phyloP scores from a whole-genome alignment of 2,888 invertebrate species.

The Odontocerum albicorne region DNA sequence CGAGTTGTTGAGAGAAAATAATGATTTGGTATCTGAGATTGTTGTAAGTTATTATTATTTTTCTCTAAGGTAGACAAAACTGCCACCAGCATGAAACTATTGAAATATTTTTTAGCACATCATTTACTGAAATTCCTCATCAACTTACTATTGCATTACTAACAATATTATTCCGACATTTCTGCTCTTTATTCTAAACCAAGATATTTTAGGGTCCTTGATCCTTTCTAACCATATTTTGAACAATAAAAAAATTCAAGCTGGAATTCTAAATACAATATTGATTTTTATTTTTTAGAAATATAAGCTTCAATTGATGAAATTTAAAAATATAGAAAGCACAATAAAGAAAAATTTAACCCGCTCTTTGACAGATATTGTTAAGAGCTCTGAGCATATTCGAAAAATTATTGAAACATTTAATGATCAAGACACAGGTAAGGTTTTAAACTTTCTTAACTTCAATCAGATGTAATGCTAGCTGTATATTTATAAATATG shows the following conservation, averaged over 20 bases:
- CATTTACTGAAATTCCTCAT: too few species aligned
- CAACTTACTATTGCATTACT: too few species aligned
- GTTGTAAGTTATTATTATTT: constrained; percentile 44
- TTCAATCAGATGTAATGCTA: too few species aligned
- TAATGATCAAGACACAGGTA: constrained; percentile 5
- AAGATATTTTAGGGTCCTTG: too few species aligned
- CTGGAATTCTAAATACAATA: neutral
- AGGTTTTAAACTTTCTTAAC: too few species aligned
- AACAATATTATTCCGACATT: too few species aligned
- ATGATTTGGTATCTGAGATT: constrained; percentile 49
- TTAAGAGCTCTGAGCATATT: constrained; percentile 23
- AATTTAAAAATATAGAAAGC: constrained; percentile 23
- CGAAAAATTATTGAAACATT: constrained; percentile 15
- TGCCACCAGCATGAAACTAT: neutral
- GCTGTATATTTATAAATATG: too few species aligned
- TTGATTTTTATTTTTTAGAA: constrained; percentile 28
- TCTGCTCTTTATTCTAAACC: too few species aligned
- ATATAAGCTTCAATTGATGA: constrained; percentile 18
- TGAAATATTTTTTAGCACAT: too few species aligned
- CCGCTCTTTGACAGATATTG: constrained; percentile 16
- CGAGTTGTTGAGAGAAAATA: constrained; percentile 50
- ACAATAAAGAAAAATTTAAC: constrained; percentile 14
- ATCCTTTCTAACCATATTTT: too few species aligned
- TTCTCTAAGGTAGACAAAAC: neutral
- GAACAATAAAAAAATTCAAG: neutral